Percentiles rank a stretch among this genome's conserved stretches.
Conservation (phyloP, 2,797 vertebrate species). For the Cygnus olor region DNA sequence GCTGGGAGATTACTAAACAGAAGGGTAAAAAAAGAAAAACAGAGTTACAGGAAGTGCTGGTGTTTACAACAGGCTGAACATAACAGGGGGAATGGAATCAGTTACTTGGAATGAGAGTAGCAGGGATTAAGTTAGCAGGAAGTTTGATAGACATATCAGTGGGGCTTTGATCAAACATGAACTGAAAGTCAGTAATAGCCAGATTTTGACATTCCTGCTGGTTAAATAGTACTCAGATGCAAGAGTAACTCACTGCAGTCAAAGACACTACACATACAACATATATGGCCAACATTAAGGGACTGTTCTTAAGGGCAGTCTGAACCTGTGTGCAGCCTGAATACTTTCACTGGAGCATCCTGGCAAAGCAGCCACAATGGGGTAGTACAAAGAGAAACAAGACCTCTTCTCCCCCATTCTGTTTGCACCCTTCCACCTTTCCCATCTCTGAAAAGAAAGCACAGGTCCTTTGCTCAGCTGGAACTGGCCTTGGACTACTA, state of each 20-base stretch:
- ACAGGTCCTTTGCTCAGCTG: neutral
- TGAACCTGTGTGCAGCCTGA: neutral
- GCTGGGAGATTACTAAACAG: slow-evolving; percentile 2
- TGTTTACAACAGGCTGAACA: slow-evolving; percentile 15
- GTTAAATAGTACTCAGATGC: neutral
- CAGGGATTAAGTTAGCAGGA: neutral
- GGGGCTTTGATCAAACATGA: slow-evolving; percentile 10
- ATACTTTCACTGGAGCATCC: neutral
- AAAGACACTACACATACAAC: rapidly evolving
- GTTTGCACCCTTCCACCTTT: neutral
- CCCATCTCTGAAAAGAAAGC: neutral
- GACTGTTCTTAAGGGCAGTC: neutral
- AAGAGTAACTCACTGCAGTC: neutral
- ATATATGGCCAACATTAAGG: neutral
- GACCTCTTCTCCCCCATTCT: neutral
- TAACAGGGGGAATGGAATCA: neutral
- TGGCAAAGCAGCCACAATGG: neutral
- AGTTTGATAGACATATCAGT: slow-evolving; percentile 27
- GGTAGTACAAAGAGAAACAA: neutral
- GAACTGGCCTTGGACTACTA: neutral
- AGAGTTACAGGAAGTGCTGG: neutral
- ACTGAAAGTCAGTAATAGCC: slow-evolving; percentile 21
- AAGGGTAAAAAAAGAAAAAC: neutral
- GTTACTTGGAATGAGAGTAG: neutral
- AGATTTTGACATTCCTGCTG: neutral